Base-by-base conservation (phyloP, 2,888 invertebrate species). In the Prosapia bicincta region DNA sequence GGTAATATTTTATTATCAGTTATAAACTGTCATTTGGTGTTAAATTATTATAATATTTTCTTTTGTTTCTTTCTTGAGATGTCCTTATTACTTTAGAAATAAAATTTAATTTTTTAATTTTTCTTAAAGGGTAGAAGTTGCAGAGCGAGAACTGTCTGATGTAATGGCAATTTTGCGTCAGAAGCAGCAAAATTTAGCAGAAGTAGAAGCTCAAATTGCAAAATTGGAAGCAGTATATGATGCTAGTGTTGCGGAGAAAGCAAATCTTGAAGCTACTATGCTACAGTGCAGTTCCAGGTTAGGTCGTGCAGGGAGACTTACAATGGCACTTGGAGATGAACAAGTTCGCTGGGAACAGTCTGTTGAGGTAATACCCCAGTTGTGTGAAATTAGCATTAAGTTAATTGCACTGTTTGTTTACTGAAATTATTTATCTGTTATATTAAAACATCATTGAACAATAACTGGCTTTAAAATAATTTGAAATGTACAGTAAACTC, bases 311-410 rank as follows among this genome's bases (percentile, higher is more conserved):
- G 95, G 93, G 0, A 90, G 94, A 78, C 86, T 97, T 15, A 96
- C 95, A 9, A 91, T 94, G 30, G 97, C 97, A 0, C 86, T 97
- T 9, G 92, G 93, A 0, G 96, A 96, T 82, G 97, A 97, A 84
- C 92, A 95, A 85, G 86, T 91, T 1, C 88, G 95, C 74, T 97
- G 97, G 97, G 91, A 93, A 80, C 76, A 73, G 65, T 71, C 78
- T 28, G 74, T 79, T 32, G 66, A 79, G 76, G 80, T 79, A 73
- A 76, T 26, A 0, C n/a, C n/a, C n/a, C n/a, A n/a, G n/a, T n/a
- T n/a, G n/a, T n/a, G n/a, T n/a, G n/a, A n/a, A 38, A 9, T 68
- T n/a, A n/a, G 15, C 15, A 24, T 3, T 43, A 30, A 30, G 28
- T 25, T 25, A 20, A 25, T 72, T 6, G n/a, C n/a, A n/a, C n/a